phyloP scores from a whole-genome alignment of 2,113 vertebrate genomes.

The Canis aureus region DNA sequence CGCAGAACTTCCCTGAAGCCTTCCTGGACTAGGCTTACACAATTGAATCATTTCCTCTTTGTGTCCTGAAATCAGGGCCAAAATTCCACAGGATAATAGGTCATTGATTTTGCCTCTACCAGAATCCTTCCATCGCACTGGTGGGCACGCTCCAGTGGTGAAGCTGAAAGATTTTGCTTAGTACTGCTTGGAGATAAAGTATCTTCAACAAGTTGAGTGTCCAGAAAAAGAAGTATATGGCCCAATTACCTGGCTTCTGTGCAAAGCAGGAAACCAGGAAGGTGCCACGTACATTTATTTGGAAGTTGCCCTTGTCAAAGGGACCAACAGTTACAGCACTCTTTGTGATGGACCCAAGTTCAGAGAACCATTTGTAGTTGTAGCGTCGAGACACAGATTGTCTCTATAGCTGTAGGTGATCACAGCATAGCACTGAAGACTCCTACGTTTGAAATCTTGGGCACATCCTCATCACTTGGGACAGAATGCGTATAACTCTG shows the following conservation, averaged over 20 bases:
- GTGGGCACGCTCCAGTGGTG: background rate
- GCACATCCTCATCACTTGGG: background rate
- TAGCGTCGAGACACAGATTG: background rate
- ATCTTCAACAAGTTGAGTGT: background rate
- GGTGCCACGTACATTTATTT: background rate
- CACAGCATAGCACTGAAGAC: background rate
- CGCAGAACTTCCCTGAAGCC: background rate
- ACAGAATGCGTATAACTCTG: background rate
- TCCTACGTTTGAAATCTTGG: background rate
- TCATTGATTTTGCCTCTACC: background rate
- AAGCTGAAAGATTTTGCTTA: background rate
- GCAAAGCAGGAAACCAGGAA: background rate
- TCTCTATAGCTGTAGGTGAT: background rate
- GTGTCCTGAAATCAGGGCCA: background rate
- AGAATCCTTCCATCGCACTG: background rate
- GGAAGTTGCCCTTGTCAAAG: background rate
- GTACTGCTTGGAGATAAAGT: background rate
- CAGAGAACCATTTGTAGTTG: background rate
- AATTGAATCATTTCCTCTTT: conserved; percentile 26
- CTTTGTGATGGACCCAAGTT: background rate
- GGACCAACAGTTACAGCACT: background rate
- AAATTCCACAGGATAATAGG: conserved; percentile 33
- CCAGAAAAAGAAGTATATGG: background rate
- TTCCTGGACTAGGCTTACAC: background rate
- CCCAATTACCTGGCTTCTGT: background rate